Evolutionary conservation across 2,797 vertebrate genomes (phyloP), one percentile per base, ranked within the genome.

Genomic region (Artibeus lituratus): DNA sequence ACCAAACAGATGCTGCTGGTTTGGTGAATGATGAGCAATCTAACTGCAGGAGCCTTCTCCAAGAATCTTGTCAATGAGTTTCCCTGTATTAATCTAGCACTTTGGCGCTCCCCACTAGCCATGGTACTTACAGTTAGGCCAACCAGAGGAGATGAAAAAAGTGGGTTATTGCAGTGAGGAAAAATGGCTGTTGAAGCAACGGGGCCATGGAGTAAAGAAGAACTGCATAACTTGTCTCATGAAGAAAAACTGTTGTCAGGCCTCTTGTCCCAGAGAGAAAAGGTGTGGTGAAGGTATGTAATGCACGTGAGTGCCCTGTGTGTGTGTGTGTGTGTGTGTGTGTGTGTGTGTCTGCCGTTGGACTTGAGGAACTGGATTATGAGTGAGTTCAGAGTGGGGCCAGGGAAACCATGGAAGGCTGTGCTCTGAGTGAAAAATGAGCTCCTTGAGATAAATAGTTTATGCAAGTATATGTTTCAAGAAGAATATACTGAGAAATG

Each of bases 401-500:
- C 37, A 62, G 51, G 12, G n/a, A 84, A 29, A 70, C 62, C 24
- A 65, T 39, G 3, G 59, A 84, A 84, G 3, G 22, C 44, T 94
- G 59, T 70, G 22, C 85, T 81, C 32, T 77, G 62, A 77, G 2
- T 49, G 6, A 32, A 70, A 81, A 49, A 55, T 10, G 10, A 87
- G 4, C 4, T 3, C 15, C 55, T 82, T 90, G 59, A 94, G 24
- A 72, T 35, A 78, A 84, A 37, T 44, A 57, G 26, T 18, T 47
- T 15, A n/a, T 51, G 10, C n/a, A 94, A 72, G 18, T 47, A 65
- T 76, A 49, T 76, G 44, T n/a, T 35, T 77, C 74, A 77, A n/a
- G 47, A 59, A 55, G 16, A 51, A 12, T 65, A 82, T 35, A n/a
- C 32, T 51, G 44, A 82, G 44, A 81, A 90, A 76, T 82, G 77